Percentiles rank a stretch among this genome's conserved stretches.
Conservation (phyloP, 37 sponge, comb jelly and placozoan species). For the Oscarella lobularis region DNA sequence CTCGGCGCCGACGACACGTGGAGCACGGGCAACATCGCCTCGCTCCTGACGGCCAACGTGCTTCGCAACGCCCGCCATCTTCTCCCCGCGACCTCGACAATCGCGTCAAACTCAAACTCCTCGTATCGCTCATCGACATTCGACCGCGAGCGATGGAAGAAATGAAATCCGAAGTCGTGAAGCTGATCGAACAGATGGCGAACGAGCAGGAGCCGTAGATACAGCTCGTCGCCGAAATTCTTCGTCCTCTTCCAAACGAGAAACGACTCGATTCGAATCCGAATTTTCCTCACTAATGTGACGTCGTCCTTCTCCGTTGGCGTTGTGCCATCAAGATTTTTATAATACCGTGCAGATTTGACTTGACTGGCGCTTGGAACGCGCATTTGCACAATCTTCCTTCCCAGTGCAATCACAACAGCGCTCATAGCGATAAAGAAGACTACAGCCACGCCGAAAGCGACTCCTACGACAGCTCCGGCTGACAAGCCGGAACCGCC, state of each 20-base stretch:
- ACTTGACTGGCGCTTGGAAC: too few relatives aligned
- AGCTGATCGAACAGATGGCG: neutral
- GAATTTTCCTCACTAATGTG: too few relatives aligned
- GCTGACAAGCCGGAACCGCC: too few relatives aligned
- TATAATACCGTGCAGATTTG: too few relatives aligned
- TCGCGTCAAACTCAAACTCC: neutral
- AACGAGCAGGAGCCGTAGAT: neutral
- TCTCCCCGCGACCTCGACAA: neutral
- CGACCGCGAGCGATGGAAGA: neutral
- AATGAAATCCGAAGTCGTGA: neutral
- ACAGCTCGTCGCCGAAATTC: neutral
- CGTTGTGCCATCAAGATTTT: too few relatives aligned
- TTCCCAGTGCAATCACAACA: too few relatives aligned
- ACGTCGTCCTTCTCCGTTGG: too few relatives aligned
- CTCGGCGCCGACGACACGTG: neutral
- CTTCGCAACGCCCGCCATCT: neutral
- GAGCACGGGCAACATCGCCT: neutral
- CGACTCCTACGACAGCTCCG: too few relatives aligned
- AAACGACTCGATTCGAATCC: neutral
- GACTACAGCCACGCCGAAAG: too few relatives aligned
- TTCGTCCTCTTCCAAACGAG: neutral
- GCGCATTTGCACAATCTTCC: too few relatives aligned
- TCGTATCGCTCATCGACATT: neutral
- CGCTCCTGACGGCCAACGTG: neutral
- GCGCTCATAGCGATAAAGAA: too few relatives aligned